Evolutionary conservation across 2,113 vertebrate genomes (phyloP).

Genomic region (Nesogale talazaci): DNA sequence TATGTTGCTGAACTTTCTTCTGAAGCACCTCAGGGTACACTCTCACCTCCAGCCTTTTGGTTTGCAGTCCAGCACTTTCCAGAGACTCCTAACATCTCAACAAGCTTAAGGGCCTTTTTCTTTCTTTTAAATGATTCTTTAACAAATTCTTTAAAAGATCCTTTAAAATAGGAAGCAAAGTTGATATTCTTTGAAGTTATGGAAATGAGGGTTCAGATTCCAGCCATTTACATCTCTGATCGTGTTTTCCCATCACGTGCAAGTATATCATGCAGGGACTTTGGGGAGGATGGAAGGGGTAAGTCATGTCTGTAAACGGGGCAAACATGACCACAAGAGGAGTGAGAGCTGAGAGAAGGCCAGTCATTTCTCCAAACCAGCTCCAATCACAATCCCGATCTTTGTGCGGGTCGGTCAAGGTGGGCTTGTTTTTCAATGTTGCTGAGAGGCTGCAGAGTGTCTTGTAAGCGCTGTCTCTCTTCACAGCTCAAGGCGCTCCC

Average conservation of each 20-base stretch:
- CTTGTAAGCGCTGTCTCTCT: slow-evolving; percentile 27
- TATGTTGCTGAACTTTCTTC: background rate
- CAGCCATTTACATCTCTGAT: background rate
- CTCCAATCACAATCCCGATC: background rate
- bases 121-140: too few species aligned
- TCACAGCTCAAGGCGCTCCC: slow-evolving; percentile 30
- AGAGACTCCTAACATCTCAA: background rate
- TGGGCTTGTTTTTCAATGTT: slow-evolving; percentile 58
- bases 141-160: background rate
- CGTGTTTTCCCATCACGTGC: background rate
- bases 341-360: background rate
- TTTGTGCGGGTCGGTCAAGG: slow-evolving; percentile 56
- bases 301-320: background rate
- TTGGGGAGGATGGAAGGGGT: background rate
- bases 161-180: background rate
- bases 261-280: background rate
- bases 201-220: background rate
- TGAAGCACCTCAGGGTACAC: background rate
- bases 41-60: too few species aligned
- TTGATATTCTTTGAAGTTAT: background rate
- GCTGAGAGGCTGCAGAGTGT: slow-evolving; percentile 51
- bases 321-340: background rate
- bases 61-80: background rate
- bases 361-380: slow-evolving; percentile 8
- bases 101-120: too few species aligned